Evolutionary conservation across 2,113 vertebrate genomes (phyloP).

Genomic region (Sapayoa aenigma): DNA sequence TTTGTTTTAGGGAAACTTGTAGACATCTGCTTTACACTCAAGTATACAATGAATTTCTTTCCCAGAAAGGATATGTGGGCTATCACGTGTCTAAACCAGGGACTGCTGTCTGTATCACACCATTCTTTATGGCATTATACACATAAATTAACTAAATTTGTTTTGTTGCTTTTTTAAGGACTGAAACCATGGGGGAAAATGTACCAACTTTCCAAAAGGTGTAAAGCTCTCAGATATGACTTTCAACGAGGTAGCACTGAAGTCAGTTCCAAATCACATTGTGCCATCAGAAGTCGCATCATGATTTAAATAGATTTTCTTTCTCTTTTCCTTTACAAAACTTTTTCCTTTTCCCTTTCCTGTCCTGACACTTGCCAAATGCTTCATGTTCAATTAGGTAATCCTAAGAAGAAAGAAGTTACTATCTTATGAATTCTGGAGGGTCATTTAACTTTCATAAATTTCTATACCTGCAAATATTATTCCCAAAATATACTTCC

Average conservation of each 20-base stretch:
- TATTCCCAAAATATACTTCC: not conserved
- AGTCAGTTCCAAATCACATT: not conserved
- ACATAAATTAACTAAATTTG: not conserved
- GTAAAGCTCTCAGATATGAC: not conserved
- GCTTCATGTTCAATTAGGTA: not conserved
- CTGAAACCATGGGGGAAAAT: not conserved
- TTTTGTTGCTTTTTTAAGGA: not conserved
- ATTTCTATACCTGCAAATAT: not conserved
- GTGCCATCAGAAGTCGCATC: not conserved
- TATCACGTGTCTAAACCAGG: not conserved
- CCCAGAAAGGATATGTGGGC: not conserved
- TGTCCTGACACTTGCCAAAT: not conserved
- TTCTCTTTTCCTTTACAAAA: not conserved
- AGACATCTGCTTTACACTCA: not conserved
- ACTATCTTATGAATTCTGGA: not conserved
- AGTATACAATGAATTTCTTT: not conserved
- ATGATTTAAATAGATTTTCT: not conserved
- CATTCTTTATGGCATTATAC: accelerated
- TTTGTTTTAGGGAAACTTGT: not conserved
- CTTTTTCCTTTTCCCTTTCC: not conserved
- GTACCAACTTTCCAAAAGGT: not conserved
- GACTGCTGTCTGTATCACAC: not conserved
- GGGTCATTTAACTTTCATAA: not conserved
- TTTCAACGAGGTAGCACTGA: not conserved
- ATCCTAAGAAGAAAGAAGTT: not conserved